Evolutionary conservation across 2,113 vertebrate species (phyloP).

Genomic region (Accipiter cooperii): DNA sequence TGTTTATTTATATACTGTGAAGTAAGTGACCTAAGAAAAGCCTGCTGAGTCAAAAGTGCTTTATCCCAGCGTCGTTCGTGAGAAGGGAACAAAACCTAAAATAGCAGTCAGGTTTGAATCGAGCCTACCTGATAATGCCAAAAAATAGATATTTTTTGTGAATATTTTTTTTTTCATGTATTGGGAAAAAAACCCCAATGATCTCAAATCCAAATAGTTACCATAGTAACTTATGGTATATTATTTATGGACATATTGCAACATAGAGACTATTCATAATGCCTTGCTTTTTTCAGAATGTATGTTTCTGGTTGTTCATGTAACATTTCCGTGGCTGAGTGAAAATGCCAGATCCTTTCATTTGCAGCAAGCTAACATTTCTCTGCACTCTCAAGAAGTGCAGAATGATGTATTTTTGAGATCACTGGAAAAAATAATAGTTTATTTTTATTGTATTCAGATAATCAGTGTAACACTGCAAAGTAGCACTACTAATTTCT

Average conservation of each 20-base stretch:
- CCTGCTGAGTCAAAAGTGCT: background rate
- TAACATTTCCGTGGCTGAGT: background rate
- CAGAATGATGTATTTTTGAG: background rate
- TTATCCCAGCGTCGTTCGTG: background rate
- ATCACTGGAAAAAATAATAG: background rate
- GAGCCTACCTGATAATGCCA: background rate
- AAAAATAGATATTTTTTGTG: background rate
- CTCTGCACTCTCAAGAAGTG: background rate
- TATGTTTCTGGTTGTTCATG: background rate
- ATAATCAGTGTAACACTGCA: background rate
- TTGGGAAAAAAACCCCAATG: background rate
- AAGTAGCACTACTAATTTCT: background rate
- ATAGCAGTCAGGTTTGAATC: background rate
- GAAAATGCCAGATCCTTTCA: background rate
- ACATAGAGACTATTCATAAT: background rate
- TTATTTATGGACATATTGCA: slow-evolving; percentile 21
- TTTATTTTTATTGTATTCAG: background rate
- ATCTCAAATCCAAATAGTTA: slow-evolving; percentile 1
- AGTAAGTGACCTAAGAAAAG: background rate
- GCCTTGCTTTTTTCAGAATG: background rate
- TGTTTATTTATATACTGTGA: background rate
- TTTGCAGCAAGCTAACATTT: background rate
- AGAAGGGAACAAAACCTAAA: background rate
- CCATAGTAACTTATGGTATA: slow-evolving; percentile 14
- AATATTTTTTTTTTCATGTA: background rate